Conservation (phyloP, 1,140 invertebrate genomes). For the Rhagoletis zephyria region DNA sequence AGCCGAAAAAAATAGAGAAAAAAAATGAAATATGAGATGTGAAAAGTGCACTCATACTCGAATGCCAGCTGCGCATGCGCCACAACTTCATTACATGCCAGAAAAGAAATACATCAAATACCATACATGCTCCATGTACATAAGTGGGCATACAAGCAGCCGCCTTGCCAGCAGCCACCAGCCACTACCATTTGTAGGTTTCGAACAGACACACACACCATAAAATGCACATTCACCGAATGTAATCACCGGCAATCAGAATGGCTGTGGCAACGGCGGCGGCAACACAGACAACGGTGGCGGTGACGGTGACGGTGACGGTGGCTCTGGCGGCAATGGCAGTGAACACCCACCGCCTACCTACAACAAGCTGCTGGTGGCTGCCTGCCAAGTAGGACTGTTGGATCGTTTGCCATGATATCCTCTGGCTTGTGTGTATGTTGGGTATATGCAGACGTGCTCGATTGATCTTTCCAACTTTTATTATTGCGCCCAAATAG, state of each 20-base stretch:
- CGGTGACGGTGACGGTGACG: neutral
- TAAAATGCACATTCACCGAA: constrained; percentile 42
- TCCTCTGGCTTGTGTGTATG: neutral
- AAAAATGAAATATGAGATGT: neutral
- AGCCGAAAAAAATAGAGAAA: neutral
- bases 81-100: constrained; percentile 50
- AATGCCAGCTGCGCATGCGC: neutral
- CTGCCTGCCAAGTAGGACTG: neutral
- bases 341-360: constrained; percentile 46
- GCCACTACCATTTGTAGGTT: neutral
- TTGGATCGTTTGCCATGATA: neutral
- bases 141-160: neutral
- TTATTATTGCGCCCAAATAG: neutral
- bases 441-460: too few species aligned
- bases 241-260: constrained; percentile 22
- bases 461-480: neutral
- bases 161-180: neutral
- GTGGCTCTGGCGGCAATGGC: constrained; percentile 15
- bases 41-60: neutral
- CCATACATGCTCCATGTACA: constrained; percentile 4
- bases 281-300: neutral
- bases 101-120: constrained; percentile 38
- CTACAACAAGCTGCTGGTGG: constrained; percentile 1
- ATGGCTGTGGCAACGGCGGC: neutral
- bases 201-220: neutral